Evolutionary conservation across 23 tunicate genomes (phyloP).

Genomic region (Ciona savignyi): DNA sequence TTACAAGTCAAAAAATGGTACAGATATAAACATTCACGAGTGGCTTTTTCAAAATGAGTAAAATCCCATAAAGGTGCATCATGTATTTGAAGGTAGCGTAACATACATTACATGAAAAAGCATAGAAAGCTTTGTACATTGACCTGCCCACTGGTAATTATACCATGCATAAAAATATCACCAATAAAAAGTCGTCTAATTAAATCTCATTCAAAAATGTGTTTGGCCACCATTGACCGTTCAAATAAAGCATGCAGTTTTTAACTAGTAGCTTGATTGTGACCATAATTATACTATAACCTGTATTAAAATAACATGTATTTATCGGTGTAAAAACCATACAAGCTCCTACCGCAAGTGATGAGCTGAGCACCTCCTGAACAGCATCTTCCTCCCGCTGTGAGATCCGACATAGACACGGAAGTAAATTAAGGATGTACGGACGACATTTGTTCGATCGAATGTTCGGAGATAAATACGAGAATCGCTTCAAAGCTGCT

Average conservation of each 20-base stretch:
- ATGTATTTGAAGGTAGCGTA: neutral
- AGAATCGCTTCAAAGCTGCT: constrained; percentile 54
- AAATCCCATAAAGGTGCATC: neutral
- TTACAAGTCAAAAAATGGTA: neutral
- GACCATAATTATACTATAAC: no score
- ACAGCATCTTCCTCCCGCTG: constrained; percentile 59
- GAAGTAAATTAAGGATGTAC: constrained; percentile 62
- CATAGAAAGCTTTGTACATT: no score
- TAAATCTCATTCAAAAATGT: no score
- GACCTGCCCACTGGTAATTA: no score
- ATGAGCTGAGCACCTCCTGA: constrained; percentile 55
- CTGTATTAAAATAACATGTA: no score
- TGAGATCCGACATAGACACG: constrained; percentile 56
- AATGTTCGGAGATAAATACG: constrained; percentile 43
- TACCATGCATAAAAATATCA: no score
- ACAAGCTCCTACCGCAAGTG: constrained; percentile 14
- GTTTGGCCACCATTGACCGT: no score
- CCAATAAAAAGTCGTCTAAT: no score
- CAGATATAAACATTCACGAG: neutral
- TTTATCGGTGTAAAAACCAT: no score
- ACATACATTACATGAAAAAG: neutral
- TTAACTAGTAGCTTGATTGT: no score
- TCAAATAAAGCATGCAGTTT: no score
- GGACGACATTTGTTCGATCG: constrained; percentile 81
- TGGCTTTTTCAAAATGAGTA: neutral